Percentiles rank a stretch among this genome's conserved stretches.
Conservation (phyloP, 2,797 vertebrate species). For the Gephyroberyx darwinii region DNA sequence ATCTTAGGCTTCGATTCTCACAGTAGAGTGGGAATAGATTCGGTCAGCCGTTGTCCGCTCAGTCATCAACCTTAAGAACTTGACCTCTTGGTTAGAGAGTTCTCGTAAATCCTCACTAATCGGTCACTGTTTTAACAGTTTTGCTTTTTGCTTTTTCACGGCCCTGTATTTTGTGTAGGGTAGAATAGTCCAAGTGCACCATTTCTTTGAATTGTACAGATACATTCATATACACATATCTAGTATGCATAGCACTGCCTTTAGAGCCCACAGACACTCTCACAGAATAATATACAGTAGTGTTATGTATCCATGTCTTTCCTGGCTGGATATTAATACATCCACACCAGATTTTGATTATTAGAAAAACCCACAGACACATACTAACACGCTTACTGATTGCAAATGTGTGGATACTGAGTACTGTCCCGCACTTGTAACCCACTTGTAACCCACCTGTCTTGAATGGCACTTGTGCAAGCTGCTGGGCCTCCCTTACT, state of each 20-base stretch:
- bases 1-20: conserved; percentile 7
- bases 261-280: neutral
- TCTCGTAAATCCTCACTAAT: conserved; percentile 1
- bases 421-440: conserved; percentile 14
- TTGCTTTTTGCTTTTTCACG: neutral
- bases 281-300: neutral
- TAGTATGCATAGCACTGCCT: neutral
- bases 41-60: neutral
- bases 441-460: conserved; percentile 1
- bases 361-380: neutral
- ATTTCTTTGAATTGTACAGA: neutral
- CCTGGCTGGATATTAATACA: neutral
- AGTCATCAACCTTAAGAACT: conserved; percentile 12
- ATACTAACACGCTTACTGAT: conserved; percentile 4
- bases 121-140: neutral
- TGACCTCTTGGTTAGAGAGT: neutral
- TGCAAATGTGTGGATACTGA: conserved; percentile 3
- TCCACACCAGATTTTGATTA: neutral
- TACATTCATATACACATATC: neutral
- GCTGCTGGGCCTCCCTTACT: conserved; percentile 52
- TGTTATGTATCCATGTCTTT: too few species aligned
- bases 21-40: neutral
- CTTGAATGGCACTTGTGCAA: conserved; percentile 15
- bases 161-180: neutral
- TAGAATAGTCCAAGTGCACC: neutral